phyloP scores from a whole-genome alignment of 1,140 invertebrate species.

The Mercenaria mercenaria region DNA sequence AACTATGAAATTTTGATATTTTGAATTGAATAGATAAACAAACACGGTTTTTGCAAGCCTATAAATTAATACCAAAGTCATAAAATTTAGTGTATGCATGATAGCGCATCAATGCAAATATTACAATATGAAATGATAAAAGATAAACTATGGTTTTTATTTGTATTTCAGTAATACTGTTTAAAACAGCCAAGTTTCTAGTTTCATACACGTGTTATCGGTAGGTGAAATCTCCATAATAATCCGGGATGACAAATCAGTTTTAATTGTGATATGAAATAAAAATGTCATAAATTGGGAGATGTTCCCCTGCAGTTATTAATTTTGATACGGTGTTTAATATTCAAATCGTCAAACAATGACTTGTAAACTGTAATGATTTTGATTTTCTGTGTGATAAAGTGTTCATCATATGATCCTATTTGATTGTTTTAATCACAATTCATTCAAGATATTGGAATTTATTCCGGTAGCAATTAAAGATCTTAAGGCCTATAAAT shows the following conservation, averaged over 20 bases:
- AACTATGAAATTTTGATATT: too few species aligned
- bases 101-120: neutral
- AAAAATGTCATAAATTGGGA: neutral
- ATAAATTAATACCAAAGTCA: too few species aligned
- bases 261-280: neutral
- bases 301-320: slow-evolving; percentile 4
- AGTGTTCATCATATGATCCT: neutral
- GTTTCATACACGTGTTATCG: neutral
- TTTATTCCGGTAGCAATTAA: too few species aligned
- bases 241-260: slow-evolving; percentile 14
- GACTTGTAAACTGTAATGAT: neutral
- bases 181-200: neutral
- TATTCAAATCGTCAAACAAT: neutral
- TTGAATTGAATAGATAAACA: too few species aligned
- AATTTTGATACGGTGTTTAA: neutral
- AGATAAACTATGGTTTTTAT: neutral
- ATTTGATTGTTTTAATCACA: neutral
- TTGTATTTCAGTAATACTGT: neutral
- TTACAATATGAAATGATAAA: neutral
- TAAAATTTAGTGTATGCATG: too few species aligned
- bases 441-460: too few species aligned
- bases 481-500: too few species aligned
- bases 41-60: too few species aligned
- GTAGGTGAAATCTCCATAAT: neutral
- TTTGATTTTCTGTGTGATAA: neutral